Conservation (phyloP, 2,888 invertebrate genomes). For the Pseudeuparius sepicola region DNA sequence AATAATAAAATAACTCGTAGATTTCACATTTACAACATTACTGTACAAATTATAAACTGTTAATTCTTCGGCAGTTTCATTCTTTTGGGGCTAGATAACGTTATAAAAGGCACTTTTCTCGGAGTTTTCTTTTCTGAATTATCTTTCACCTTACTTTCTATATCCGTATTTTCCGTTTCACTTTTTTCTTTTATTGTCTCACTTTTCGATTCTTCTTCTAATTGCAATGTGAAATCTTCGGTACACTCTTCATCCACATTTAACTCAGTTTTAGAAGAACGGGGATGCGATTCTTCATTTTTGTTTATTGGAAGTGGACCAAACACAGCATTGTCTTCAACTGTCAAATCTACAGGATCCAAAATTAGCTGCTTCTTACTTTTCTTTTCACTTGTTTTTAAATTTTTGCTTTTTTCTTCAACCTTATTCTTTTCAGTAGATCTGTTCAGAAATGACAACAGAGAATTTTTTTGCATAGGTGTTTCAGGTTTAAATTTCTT, state of each 20-base stretch:
- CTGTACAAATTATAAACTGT: no score
- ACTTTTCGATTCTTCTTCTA: slow-evolving; percentile 23
- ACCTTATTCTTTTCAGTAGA: no score
- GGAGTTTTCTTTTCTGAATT: no score
- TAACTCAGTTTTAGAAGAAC: slow-evolving; percentile 4
- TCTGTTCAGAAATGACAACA: slow-evolving; percentile 22
- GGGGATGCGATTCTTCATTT: background rate
- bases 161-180: slow-evolving; percentile 25
- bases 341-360: slow-evolving; percentile 18
- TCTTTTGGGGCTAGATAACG: slow-evolving; percentile 70
- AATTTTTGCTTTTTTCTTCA: slow-evolving; percentile 13
- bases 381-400: slow-evolving; percentile 14
- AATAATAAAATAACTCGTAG: no score
- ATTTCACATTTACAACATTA: no score
- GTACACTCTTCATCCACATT: slow-evolving; percentile 22
- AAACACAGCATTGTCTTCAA: slow-evolving; percentile 25
- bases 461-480: slow-evolving; percentile 17
- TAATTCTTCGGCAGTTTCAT: no score
- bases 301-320: no score
- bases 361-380: slow-evolving; percentile 8
- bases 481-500: slow-evolving; percentile 9
- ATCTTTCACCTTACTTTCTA: no score
- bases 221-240: slow-evolving; percentile 29
- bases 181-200: slow-evolving; percentile 18
- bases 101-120: slow-evolving; percentile 61